Base-by-base conservation (phyloP, 2,888 invertebrate species). In the Apamea monoglypha region DNA sequence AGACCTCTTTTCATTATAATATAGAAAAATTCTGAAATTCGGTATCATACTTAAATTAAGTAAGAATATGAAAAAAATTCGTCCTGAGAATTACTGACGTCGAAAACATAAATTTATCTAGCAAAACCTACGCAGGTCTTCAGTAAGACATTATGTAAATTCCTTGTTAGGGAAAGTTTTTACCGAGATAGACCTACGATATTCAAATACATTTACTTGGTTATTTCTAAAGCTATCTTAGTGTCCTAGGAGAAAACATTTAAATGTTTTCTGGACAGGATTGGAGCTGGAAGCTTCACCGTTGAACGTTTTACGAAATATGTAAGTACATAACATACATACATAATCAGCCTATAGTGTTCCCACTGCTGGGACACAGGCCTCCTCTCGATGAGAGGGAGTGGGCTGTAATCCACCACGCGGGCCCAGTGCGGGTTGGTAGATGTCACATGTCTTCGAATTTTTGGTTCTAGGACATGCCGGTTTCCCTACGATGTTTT, bases 71-170 rank as follows among this genome's bases (percentile, higher is more conserved):
- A 80, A 67, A 80, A 66, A 50, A 66, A 50, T 12, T 40, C 47
- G 47, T 44, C 72, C 40, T 25, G 66, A 59, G 72, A 66, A 80
- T 59, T 29, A 8, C 10, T 56, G 10, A 59, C 18, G 80, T 80
- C 21, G 36, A 50, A 64, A 80, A 61, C 40, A 68, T 61, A 32
- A 73, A 53, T 74, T 61, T 81, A 61, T 68, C 59, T 74, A 68
- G 64, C n/a, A 53, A 36, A n/a, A 44, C 32, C 44, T 69, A 63
- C 68, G 12, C 53, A 21, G 0, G 67, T 59, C 18, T 67, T n/a
- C 12, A 29, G 12, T 47, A n/a, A 3, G 8, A 32, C 14, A 25
- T 25, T 50, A 53, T 69, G 63, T 56, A 64, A 32, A 63, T 63
- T 50, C 32, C 18, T 77, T 25, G 14, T 6, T 5, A 63, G 16